Conservation (phyloP, 2,888 invertebrate genomes). For the Rambutsinella grinnellia region DNA sequence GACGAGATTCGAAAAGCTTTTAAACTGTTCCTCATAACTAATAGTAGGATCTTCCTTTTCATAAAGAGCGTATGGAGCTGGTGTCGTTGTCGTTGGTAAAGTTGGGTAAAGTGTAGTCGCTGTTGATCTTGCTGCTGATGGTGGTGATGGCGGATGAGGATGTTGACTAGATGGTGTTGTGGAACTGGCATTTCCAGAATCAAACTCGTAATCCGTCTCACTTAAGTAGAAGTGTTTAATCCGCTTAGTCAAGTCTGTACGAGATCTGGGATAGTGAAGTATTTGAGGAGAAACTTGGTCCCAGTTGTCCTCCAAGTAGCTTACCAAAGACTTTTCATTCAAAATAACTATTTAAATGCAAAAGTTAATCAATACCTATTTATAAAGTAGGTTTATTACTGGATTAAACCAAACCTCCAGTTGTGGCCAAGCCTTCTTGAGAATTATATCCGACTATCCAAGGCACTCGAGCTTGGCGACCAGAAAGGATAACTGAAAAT, state of each 20-base stretch:
- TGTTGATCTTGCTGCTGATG: not conserved
- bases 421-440: constrained; percentile 56
- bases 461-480: constrained; percentile 51
- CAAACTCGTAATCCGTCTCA: constrained; percentile 48
- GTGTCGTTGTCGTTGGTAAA: constrained; percentile 12
- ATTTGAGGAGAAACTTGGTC: constrained; percentile 34
- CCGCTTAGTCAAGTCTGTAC: constrained; percentile 54
- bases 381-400: no score
- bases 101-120: constrained; percentile 6
- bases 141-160: constrained; percentile 1
- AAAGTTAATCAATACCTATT: no score
- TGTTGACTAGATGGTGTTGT: not conserved
- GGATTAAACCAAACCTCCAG: constrained; percentile 47
- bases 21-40: constrained; percentile 59
- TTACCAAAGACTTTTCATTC: constrained; percentile 45
- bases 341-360: constrained; percentile 34
- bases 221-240: constrained; percentile 52
- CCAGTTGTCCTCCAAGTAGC: constrained; percentile 52
- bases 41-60: constrained; percentile 42
- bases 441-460: constrained; percentile 59
- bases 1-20: constrained; percentile 52
- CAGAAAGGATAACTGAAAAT: constrained; percentile 51
- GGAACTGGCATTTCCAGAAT: constrained; percentile 1
- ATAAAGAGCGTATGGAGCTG: constrained; percentile 8
- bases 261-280: constrained; percentile 43